A percentile compares a stretch with the other conserved stretches of the same genome.
Conservation (phyloP, 2,113 vertebrate species). For the Furnarius figulus region DNA sequence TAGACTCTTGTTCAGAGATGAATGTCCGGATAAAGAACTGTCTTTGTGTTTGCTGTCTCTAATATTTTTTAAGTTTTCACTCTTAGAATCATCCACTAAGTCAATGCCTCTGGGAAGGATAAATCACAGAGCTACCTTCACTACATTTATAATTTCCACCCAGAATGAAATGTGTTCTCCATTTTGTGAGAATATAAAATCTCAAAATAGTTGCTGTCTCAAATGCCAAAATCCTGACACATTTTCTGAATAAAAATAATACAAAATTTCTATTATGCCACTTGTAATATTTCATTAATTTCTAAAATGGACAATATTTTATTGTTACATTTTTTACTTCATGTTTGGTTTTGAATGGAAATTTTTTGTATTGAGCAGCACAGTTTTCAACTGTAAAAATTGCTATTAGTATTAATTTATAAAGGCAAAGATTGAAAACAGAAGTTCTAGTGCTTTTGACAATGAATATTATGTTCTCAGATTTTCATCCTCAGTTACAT, state of each 20-base stretch:
- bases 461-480: neutral
- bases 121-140: neutral
- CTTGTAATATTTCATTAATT: neutral
- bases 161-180: neutral
- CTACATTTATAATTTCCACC: neutral
- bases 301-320: neutral
- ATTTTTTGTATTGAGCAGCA: neutral
- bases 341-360: neutral
- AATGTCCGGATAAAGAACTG: neutral
- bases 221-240: neutral
- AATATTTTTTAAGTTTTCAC: neutral
- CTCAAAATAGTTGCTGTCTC: neutral
- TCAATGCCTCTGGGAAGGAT: conserved; percentile 9
- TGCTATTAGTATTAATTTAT: neutral
- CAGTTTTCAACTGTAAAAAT: neutral
- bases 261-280: neutral
- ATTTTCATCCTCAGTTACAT: neutral
- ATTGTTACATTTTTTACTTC: neutral
- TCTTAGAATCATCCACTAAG: neutral
- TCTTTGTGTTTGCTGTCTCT: neutral
- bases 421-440: neutral
- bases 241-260: neutral
- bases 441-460: neutral
- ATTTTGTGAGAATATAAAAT: neutral
- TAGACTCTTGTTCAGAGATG: neutral